Base-by-base conservation (phyloP, 2,113 vertebrate genomes). In the Procavia capensis region DNA sequence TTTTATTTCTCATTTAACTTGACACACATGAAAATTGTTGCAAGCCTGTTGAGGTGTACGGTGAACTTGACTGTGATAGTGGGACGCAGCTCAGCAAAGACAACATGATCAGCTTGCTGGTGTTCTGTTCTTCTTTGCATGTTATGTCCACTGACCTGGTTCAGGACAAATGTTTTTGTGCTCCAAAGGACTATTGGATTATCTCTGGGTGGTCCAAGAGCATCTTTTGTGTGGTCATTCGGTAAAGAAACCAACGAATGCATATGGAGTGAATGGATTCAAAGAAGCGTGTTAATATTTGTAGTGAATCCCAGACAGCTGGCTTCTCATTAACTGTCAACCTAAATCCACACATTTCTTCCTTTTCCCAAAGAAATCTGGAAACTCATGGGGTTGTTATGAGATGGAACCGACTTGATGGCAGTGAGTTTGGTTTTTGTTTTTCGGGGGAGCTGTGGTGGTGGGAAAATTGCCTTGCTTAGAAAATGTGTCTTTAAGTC, bases 1-100 rank as follows among this genome's bases (percentile, higher is more conserved):
- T 89, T 94, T 93, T 84, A 63, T 24, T 92, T 95, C 83, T 94
- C 83, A 76, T 95, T 93, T 93, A 59, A 45, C 84, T 91, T 72
- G 91, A 95, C 95, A 94, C 84, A 79, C 59, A 86, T 96, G 97
- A 95, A 93, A 91, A 94, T 36, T 41, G 82, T 85, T 79, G 91
- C 88, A 74, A 25, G 61, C 54, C 74, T 54, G 45, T 61, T 81
- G 88, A 95, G 68, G 95, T 76, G 80, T 96, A 89, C 96, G 95
- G 86, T 84, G 92, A 96, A 90, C 95, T 88, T 85, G 84, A 72
- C 92, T 68, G 45, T 43, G 82, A 96, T 85, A 92, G 74, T 68
- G 45, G 94, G 54, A 87, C 75, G 75, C 24, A 75, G 92, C 78
- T 95, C 93, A 76, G 93, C 86, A 94, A 74, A 95, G 93, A 93